A percentile compares a stretch with the other conserved stretches of the same genome.
phyloP scores from a whole-genome alignment of 2,113 vertebrate species.

The Callorhinus ursinus region DNA sequence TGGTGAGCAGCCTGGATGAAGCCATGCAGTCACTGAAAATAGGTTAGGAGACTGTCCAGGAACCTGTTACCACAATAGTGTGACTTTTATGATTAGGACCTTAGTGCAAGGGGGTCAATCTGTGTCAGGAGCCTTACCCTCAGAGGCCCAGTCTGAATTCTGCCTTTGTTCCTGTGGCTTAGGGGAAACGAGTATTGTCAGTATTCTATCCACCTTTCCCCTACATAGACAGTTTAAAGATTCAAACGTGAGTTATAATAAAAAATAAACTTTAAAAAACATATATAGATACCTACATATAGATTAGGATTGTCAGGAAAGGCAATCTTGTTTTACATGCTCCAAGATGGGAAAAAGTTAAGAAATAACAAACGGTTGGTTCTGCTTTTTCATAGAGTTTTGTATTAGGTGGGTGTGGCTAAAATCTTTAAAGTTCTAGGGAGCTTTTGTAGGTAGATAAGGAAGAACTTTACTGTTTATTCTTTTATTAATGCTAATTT shows the following conservation, averaged over 20 bases:
- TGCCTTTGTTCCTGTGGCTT: background rate
- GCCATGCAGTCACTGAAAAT: background rate
- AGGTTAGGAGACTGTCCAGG: background rate
- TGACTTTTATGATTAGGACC: background rate
- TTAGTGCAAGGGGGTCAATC: background rate
- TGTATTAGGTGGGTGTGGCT: background rate
- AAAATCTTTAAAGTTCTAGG: background rate
- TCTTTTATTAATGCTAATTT: background rate
- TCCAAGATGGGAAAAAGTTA: background rate
- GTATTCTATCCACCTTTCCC: background rate
- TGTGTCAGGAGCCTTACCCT: background rate
- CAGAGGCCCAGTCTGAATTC: background rate
- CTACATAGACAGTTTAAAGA: background rate
- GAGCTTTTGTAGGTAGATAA: background rate
- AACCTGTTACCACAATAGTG: background rate
- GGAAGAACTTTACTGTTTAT: background rate
- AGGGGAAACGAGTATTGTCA: background rate
- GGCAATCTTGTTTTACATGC: background rate
- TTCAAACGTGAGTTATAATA: background rate
- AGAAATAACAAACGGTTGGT: background rate
- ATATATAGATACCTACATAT: background rate
- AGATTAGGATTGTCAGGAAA: background rate
- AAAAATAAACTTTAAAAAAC: background rate
- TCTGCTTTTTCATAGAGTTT: background rate
- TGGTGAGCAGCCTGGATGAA: background rate